These are phyloP conservation scores for Xyliphius kryptos DNA, from an alignment of 2,113 vertebrate genomes.

Conservation along the genomic window DNA sequence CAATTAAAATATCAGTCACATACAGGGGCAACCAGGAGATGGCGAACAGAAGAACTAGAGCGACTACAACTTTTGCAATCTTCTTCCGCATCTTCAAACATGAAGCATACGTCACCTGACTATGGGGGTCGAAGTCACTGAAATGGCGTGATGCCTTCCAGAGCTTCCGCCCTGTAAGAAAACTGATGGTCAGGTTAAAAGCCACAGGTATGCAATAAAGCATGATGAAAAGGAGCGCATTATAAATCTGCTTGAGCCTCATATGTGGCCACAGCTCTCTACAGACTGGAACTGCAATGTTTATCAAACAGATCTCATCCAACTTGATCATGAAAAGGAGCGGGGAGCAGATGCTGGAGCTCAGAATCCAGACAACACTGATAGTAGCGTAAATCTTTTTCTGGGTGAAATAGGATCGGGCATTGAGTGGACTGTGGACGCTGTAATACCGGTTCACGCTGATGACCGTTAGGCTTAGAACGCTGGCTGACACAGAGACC, in stretches of 20 bases:
- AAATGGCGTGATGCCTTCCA: conserved; percentile 68
- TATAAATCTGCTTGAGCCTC: conserved; percentile 81
- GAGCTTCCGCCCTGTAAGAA: conserved; percentile 73
- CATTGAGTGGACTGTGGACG: conserved; percentile 75
- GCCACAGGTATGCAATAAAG: conserved; percentile 85
- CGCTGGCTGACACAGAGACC: conserved; percentile 78
- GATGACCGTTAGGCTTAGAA: conserved; percentile 82
- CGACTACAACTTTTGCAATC: conserved; percentile 85
- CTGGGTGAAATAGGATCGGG: conserved; percentile 79
- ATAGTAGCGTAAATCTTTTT: conserved; percentile 73
- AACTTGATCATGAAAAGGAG: conserved; percentile 79
- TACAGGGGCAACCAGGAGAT: conserved; percentile 84
- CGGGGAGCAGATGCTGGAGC: conserved; percentile 77
- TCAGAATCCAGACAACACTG: conserved; percentile 74
- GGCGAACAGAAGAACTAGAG: conserved; percentile 78
- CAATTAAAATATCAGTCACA: conserved; percentile 81
- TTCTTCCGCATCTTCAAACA: conserved; percentile 79
- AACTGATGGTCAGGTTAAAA: conserved; percentile 84
- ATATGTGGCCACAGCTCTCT: conserved; percentile 82
- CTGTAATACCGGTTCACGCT: conserved; percentile 85
- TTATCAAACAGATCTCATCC: conserved; percentile 71
- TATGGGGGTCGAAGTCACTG: conserved; percentile 66
- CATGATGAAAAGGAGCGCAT: conserved; percentile 78
- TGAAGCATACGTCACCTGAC: conserved; percentile 66
- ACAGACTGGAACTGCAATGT: conserved; percentile 74